phyloP scores from a whole-genome alignment of 2,113 vertebrate species.

The Nothoprocta perdicaria region DNA sequence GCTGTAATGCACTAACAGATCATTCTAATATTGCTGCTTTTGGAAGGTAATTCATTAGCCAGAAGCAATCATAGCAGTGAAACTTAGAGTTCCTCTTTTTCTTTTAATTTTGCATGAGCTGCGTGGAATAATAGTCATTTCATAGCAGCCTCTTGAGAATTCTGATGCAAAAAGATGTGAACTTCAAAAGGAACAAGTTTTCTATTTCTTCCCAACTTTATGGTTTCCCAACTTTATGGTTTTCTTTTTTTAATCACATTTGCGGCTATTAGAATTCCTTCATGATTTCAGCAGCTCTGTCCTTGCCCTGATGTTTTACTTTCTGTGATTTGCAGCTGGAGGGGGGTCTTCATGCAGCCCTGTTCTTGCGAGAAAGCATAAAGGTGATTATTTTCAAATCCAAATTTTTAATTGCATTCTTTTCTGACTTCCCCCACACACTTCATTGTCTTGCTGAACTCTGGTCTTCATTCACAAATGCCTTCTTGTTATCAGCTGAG shows the following conservation, averaged over 20 bases:
- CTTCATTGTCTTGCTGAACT: slow-evolving; percentile 49
- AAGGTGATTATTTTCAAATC: slow-evolving; percentile 89
- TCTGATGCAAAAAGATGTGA: background rate
- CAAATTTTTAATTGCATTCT: slow-evolving; percentile 42
- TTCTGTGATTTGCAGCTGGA: slow-evolving; percentile 90
- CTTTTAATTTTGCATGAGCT: background rate
- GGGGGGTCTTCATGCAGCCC: slow-evolving; percentile 96
- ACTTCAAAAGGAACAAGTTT: slow-evolving; percentile 20
- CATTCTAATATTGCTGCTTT: slow-evolving; percentile 9
- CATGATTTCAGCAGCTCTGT: slow-evolving; percentile 52
- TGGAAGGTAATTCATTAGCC: slow-evolving; percentile 11
- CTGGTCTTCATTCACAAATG: slow-evolving; percentile 11
- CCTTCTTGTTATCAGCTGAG: slow-evolving; percentile 22
- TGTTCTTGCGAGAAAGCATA: slow-evolving; percentile 92
- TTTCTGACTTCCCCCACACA: background rate
- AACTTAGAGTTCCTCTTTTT: background rate
- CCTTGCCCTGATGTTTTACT: slow-evolving; percentile 81
- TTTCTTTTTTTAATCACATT: background rate
- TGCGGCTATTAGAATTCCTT: slow-evolving; percentile 62
- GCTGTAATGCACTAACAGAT: background rate
- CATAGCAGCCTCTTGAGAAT: background rate
- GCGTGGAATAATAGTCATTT: background rate
- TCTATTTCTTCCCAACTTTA: slow-evolving; percentile 9
- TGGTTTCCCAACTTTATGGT: background rate
- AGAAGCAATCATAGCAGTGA: background rate